A percentile compares a stretch with the other conserved stretches of the same genome.
Conservation (phyloP, 30 jellyfish, hydroid and myxozoan genomes). For the Aurelia coerulea region DNA sequence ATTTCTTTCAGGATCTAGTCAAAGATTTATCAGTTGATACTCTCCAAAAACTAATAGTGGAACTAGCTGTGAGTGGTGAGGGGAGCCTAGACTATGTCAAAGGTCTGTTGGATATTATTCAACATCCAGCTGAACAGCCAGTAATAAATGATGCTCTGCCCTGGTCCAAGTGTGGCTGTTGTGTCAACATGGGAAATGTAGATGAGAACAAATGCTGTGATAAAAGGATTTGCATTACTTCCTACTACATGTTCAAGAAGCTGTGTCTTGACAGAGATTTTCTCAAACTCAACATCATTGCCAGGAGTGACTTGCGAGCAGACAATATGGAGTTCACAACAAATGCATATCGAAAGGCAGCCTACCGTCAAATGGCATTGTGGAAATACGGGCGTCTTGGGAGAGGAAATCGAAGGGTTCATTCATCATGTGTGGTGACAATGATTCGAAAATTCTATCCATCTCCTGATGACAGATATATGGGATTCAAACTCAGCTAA, state of each 20-base stretch:
- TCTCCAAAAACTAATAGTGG: not conserved
- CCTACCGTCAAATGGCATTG: too few species aligned
- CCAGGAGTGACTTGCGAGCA: not conserved
- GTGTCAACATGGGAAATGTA: too few species aligned
- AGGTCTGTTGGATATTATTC: too few species aligned
- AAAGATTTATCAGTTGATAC: not conserved
- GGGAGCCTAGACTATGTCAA: not conserved
- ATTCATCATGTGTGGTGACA: not conserved
- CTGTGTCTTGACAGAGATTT: not conserved
- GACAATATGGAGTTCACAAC: not conserved
- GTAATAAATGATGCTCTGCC: too few species aligned
- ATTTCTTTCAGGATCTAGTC: slow-evolving; percentile 4
- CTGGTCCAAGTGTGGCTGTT: too few species aligned
- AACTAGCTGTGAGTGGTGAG: slow-evolving; percentile 16
- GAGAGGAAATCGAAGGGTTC: not conserved
- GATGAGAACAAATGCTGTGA: not conserved
- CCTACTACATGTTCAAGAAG: not conserved
- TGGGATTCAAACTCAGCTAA: not conserved
- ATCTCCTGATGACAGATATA: not conserved
- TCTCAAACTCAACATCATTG: not conserved
- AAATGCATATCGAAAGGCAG: not conserved
- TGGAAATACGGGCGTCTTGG: too few species aligned
- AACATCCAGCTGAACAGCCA: too few species aligned
- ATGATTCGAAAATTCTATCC: not conserved
- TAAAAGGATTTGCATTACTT: not conserved